Evolutionary conservation across 2,113 vertebrate genomes (phyloP).

Genomic region (Mesoclemmys tuberculata): DNA sequence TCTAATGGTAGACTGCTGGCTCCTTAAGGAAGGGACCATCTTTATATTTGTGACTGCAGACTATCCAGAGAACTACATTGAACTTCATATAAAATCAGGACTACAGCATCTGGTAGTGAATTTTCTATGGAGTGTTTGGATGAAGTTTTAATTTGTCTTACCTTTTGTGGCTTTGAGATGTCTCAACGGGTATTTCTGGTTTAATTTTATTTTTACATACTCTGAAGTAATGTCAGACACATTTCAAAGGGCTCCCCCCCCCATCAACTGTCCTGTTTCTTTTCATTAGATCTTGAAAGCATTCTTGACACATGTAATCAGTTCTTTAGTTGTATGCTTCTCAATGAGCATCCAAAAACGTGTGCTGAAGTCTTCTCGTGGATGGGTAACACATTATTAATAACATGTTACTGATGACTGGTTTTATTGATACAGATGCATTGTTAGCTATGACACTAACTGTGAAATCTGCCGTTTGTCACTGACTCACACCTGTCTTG

Average conservation of each 20-base stretch:
- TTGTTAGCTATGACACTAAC: neutral
- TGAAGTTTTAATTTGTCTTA: neutral
- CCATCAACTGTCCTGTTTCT: neutral
- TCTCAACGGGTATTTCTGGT: neutral
- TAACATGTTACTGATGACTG: neutral
- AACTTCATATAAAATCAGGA: neutral
- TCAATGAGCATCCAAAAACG: neutral
- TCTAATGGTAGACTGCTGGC: neutral
- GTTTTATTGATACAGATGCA: neutral
- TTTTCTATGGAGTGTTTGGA: neutral
- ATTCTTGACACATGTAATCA: neutral
- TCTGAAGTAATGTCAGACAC: neutral
- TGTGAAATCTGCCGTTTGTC: neutral
- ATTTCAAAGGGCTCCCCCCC: neutral
- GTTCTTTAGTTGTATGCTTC: neutral
- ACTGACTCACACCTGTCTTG: neutral
- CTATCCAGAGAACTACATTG: neutral
- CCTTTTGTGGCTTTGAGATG: neutral
- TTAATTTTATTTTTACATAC: neutral
- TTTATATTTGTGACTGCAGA: neutral
- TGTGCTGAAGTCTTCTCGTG: neutral
- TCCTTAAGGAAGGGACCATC: neutral
- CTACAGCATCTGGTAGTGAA: neutral
- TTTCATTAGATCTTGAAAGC: neutral
- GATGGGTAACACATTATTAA: fast-evolving